Evolutionary conservation across 2,888 invertebrate genomes (phyloP).

Genomic region (Andrena chrysosceles): DNA sequence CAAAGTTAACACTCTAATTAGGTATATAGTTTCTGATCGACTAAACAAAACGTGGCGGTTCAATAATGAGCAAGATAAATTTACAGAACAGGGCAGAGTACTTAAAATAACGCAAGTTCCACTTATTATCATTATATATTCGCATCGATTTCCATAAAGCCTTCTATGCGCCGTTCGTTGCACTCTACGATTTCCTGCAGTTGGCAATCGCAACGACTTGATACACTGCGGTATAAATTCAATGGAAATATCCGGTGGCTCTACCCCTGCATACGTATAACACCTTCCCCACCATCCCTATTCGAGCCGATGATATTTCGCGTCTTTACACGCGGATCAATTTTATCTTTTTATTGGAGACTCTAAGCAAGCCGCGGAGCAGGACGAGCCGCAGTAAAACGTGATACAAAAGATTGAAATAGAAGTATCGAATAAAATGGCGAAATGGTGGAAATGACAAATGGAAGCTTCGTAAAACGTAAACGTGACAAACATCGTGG

Average conservation of each 20-base stretch:
- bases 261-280: neutral
- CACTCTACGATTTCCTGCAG: constrained; percentile 53
- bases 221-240: constrained; percentile 56
- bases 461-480: too few relatives aligned
- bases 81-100: neutral
- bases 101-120: constrained; percentile 39
- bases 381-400: neutral
- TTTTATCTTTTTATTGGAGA: constrained; percentile 14
- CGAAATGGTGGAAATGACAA: too few relatives aligned
- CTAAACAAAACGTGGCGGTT: neutral
- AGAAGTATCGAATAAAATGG: too few relatives aligned
- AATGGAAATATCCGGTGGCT: constrained; percentile 27
- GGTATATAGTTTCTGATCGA: neutral
- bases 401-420: neutral
- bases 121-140: constrained; percentile 37
- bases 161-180: constrained; percentile 41
- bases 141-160: constrained; percentile 53
- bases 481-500: too few relatives aligned
- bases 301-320: constrained; percentile 12
- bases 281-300: neutral
- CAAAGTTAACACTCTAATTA: too few relatives aligned
- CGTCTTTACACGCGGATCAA: constrained; percentile 35
- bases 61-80: neutral
- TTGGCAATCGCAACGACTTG: constrained; percentile 53
- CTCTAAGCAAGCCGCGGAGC: neutral